These are phyloP conservation scores for Rhaphigaster nebulosa DNA, from an alignment of 2,888 invertebrate species.

Conservation along the genomic window DNA sequence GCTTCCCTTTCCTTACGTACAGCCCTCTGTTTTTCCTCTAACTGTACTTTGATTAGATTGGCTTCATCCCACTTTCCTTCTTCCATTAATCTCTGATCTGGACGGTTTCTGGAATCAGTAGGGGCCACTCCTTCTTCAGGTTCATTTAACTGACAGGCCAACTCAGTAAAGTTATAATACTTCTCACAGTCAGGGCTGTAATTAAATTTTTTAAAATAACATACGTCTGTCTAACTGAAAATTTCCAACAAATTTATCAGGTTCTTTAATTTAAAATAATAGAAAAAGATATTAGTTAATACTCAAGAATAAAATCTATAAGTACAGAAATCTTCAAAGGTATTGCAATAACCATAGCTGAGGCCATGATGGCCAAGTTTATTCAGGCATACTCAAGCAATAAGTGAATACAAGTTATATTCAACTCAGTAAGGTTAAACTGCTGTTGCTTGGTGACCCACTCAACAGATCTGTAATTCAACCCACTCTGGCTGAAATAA, in stretches of 20 bases:
- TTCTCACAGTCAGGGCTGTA: conserved; percentile 76
- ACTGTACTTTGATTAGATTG: conserved; percentile 84
- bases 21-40: conserved; percentile 96
- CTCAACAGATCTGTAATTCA: too few relatives aligned
- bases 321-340: background rate
- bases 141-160: conserved; percentile 98
- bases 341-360: background rate
- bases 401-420: too few relatives aligned
- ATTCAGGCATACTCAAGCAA: too few relatives aligned
- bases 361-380: too few relatives aligned
- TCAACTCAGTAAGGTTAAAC: too few relatives aligned
- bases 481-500: too few relatives aligned
- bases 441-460: too few relatives aligned
- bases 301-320: background rate
- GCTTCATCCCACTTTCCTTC: conserved; percentile 93
- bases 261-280: background rate
- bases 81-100: conserved; percentile 99
- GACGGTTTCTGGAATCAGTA: conserved; percentile 91
- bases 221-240: background rate
- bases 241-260: background rate
- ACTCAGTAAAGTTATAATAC: conserved; percentile 94
- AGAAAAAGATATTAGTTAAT: background rate
- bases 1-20: conserved; percentile 80
- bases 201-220: background rate
- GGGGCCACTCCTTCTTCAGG: conserved; percentile 92